Conservation (phyloP, 2,797 vertebrate species). For the Vipera latastei region DNA sequence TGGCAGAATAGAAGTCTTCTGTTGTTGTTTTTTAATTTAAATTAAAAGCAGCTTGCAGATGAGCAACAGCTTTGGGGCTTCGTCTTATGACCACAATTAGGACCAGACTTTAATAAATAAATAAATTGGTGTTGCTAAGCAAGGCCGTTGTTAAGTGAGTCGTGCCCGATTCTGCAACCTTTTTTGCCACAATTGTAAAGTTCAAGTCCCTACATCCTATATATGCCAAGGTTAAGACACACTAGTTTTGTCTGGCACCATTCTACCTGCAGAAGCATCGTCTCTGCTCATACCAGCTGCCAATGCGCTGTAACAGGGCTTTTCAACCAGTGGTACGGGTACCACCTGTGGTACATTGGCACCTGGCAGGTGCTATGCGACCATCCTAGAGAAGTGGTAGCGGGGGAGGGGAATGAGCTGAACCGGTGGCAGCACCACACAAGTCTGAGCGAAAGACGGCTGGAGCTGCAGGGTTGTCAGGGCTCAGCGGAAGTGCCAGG, state of each 20-base stretch:
- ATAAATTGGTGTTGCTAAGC: not conserved
- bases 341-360: too few species aligned
- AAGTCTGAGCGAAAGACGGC: too few species aligned
- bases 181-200: not conserved
- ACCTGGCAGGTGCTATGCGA: too few species aligned
- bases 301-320: too few species aligned
- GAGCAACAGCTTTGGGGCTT: not conserved
- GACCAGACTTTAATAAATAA: not conserved
- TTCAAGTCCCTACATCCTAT: not conserved
- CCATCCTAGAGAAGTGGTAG: too few species aligned
- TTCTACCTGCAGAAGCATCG: rapidly evolving
- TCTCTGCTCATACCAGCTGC: rapidly evolving
- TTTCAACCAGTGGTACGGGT: too few species aligned
- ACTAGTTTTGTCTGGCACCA: rapidly evolving
- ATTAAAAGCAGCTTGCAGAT: not conserved
- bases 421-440: too few species aligned
- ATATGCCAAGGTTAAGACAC: not conserved
- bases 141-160: not conserved
- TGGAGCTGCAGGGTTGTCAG: too few species aligned
- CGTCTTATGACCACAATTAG: not conserved
- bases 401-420: too few species aligned
- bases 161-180: not conserved
- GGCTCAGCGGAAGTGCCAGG: too few species aligned
- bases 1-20: not conserved
- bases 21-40: not conserved